Conservation (phyloP, 2,113 vertebrate species). For the Hippocampus zosterae region DNA sequence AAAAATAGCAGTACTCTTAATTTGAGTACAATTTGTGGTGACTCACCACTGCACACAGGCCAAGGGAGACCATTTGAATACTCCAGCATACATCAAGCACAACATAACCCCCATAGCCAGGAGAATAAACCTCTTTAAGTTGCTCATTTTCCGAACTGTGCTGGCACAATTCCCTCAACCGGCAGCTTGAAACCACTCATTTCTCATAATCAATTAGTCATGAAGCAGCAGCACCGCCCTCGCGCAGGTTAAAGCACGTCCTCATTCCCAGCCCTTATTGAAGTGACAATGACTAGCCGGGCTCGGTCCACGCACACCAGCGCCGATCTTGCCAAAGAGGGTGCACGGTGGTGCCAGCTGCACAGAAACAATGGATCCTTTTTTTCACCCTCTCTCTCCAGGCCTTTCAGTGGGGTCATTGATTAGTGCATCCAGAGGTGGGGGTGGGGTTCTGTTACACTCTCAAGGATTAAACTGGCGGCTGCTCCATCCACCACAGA, state of each 20-base stretch:
- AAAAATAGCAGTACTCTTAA: neutral
- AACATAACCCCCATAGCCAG: neutral
- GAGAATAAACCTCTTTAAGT: neutral
- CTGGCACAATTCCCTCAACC: neutral
- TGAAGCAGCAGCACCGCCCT: slow-evolving; percentile 44
- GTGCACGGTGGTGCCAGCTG: slow-evolving; percentile 48
- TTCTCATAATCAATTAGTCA: slow-evolving; percentile 51
- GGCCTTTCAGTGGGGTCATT: slow-evolving; percentile 50
- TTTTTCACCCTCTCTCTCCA: neutral
- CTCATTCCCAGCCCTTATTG: neutral
- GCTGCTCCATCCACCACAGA: slow-evolving; percentile 18
- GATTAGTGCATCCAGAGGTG: slow-evolving; percentile 2
- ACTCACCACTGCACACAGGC: neutral
- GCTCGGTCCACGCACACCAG: slow-evolving; percentile 17
- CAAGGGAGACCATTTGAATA: slow-evolving; percentile 17
- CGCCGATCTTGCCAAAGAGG: slow-evolving; percentile 29
- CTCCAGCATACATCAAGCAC: neutral
- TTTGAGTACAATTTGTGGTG: neutral
- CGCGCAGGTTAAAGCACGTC: slow-evolving; percentile 10
- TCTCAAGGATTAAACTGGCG: slow-evolving; percentile 36
- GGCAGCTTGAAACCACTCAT: neutral
- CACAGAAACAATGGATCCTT: slow-evolving; percentile 51
- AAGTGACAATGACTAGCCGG: slow-evolving; percentile 3
- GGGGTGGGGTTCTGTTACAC: slow-evolving; percentile 21
- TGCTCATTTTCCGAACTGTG: neutral